phyloP scores from a whole-genome alignment of 23 tunicate genomes.

The Ciona savignyi region DNA sequence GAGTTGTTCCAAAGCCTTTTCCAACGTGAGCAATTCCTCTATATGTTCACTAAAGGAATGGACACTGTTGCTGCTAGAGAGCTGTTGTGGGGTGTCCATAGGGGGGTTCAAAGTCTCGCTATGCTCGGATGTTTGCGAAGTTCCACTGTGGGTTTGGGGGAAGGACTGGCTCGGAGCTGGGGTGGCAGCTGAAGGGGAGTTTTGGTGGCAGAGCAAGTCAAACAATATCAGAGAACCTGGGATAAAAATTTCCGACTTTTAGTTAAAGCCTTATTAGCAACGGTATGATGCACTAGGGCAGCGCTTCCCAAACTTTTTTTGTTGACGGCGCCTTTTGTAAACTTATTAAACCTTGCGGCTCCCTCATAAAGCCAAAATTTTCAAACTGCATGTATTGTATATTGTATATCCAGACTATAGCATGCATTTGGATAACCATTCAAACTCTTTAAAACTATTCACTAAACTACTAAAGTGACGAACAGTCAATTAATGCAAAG shows the following conservation, averaged over 20 bases:
- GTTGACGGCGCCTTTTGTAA: no score
- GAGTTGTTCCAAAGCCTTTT: constrained; percentile 37
- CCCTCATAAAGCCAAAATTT: no score
- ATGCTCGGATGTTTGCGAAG: neutral
- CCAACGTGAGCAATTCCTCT: constrained; percentile 27
- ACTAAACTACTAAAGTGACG: no score
- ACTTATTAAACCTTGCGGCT: no score
- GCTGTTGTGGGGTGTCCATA: neutral
- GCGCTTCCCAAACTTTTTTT: no score
- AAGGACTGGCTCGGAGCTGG: neutral
- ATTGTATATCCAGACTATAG: no score
- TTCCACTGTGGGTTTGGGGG: neutral
- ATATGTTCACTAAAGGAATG: constrained; percentile 8
- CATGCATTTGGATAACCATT: no score
- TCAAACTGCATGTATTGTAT: no score
- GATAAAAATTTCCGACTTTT: neutral
- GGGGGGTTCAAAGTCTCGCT: neutral
- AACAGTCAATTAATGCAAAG: no score
- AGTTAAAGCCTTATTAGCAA: no score
- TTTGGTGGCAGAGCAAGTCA: constrained; percentile 88
- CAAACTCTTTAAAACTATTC: no score
- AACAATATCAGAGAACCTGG: constrained; percentile 79
- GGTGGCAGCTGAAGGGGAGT: neutral
- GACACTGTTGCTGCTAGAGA: constrained; percentile 11
- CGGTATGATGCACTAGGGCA: no score